Percentiles rank a stretch among this genome's conserved stretches.
Conservation (phyloP, 2,888 invertebrate species). For the Lagria hirta region DNA sequence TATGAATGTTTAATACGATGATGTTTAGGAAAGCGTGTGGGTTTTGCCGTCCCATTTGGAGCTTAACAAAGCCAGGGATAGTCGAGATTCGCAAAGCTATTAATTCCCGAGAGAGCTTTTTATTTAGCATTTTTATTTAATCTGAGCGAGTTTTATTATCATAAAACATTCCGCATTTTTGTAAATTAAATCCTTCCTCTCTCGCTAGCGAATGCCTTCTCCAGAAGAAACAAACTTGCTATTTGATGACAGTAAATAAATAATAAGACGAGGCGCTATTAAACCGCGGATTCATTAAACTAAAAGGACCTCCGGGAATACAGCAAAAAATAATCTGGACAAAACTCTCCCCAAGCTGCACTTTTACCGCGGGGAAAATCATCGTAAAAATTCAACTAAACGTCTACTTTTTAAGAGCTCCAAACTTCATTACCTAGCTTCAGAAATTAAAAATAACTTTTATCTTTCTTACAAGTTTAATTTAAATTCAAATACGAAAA, state of each 20-base stretch:
- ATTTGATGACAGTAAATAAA: slow-evolving; percentile 48
- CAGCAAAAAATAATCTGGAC: slow-evolving; percentile 54
- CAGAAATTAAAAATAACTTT: slow-evolving; percentile 56
- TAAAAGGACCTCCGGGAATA: slow-evolving; percentile 51
- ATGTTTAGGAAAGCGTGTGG: slow-evolving; percentile 23
- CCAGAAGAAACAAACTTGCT: slow-evolving; percentile 29
- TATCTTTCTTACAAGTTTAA: slow-evolving; percentile 54
- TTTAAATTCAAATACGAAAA: slow-evolving; percentile 52
- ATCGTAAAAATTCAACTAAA: slow-evolving; percentile 44
- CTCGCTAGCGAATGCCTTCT: slow-evolving; percentile 28
- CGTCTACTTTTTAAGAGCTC: slow-evolving; percentile 44
- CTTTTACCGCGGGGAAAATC: slow-evolving; percentile 44
- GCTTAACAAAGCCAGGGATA: slow-evolving; percentile 22
- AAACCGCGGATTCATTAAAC: slow-evolving; percentile 53
- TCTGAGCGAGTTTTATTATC: slow-evolving; percentile 54
- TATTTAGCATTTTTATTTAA: slow-evolving; percentile 55
- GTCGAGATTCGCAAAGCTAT: slow-evolving; percentile 49
- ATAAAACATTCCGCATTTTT: slow-evolving; percentile 54
- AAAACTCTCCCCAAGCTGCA: slow-evolving; percentile 46
- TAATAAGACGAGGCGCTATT: slow-evolving; percentile 44
- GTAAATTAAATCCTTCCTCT: slow-evolving; percentile 52
- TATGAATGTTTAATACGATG: slow-evolving; percentile 25
- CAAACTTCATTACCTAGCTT: slow-evolving; percentile 46
- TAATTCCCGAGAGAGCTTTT: slow-evolving; percentile 52
- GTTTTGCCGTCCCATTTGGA: slow-evolving; percentile 22